These are phyloP conservation scores for Cabera pusaria DNA, from an alignment of 2,888 invertebrate species.

Conservation along the genomic window DNA sequence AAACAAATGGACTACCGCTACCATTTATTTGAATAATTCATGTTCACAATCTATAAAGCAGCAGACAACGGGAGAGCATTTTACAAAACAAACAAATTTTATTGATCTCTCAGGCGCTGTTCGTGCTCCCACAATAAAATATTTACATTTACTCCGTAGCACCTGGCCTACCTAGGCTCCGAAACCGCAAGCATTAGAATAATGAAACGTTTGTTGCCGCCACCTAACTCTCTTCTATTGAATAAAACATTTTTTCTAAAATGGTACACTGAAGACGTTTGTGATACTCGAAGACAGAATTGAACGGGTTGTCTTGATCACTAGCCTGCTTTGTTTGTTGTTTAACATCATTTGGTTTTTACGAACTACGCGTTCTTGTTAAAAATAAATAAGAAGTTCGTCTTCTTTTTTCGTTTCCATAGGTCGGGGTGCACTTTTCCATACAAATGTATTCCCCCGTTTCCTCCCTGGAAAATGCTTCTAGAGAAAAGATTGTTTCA, in stretches of 20 bases:
- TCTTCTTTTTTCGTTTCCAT: too few relatives aligned
- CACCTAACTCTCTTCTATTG: conserved; percentile 55
- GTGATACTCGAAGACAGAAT: conserved; percentile 24
- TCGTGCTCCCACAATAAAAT: conserved; percentile 79
- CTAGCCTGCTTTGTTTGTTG: conserved; percentile 1
- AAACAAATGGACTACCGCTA: conserved; percentile 71
- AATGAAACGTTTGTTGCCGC: conserved; percentile 68
- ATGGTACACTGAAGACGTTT: conserved; percentile 27
- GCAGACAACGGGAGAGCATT: conserved; percentile 76
- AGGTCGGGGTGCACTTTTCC: too few relatives aligned
- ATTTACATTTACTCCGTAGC: conserved; percentile 80
- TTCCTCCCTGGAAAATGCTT: too few relatives aligned
- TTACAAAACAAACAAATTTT: conserved; percentile 83
- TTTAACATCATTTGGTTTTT: too few relatives aligned
- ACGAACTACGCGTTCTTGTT: too few relatives aligned
- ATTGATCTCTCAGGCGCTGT: conserved; percentile 81
- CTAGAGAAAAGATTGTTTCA: too few relatives aligned
- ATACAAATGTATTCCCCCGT: too few relatives aligned
- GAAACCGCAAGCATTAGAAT: conserved; percentile 71
- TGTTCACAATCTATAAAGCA: conserved; percentile 79
- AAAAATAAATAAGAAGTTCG: too few relatives aligned
- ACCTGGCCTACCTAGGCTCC: conserved; percentile 67
- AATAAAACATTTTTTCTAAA: conserved; percentile 55
- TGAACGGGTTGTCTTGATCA: conserved; percentile 15
- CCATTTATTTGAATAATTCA: conserved; percentile 80